Conservation (phyloP, 1,140 invertebrate genomes). For the Trichogramma pretiosum region DNA sequence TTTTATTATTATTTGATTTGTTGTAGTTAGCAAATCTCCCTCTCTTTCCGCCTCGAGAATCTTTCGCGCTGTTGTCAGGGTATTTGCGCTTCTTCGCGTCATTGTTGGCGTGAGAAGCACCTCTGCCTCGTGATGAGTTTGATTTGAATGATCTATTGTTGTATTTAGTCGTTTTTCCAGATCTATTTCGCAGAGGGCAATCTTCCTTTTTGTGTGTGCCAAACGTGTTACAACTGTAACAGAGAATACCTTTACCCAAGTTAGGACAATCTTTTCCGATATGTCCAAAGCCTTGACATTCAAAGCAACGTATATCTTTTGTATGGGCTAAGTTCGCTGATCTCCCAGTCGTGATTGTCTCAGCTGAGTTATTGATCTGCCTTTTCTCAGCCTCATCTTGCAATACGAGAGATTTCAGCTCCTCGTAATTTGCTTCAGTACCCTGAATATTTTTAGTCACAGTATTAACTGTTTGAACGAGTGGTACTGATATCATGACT, state of each 20-base stretch:
- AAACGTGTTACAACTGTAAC: neutral
- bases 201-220: neutral
- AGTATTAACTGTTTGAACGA: slow-evolving; percentile 15
- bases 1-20: neutral
- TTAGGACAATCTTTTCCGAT: neutral
- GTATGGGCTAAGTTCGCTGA: neutral
- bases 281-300: neutral
- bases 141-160: neutral
- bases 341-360: neutral
- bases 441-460: slow-evolving; percentile 15
- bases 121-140: neutral
- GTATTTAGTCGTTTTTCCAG: neutral
- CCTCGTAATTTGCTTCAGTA: slow-evolving; percentile 15
- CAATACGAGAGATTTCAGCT: slow-evolving; percentile 19
- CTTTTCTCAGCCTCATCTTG: slow-evolving; percentile 15
- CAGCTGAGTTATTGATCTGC: too few species aligned
- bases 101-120: neutral
- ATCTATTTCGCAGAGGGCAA: too few species aligned
- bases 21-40: too few species aligned
- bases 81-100: neutral
- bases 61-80: neutral
- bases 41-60: neutral
- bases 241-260: neutral
- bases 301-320: neutral
- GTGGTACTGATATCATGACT: slow-evolving; percentile 12